Conservation (phyloP, 2,888 invertebrate species). For the Xanthostigma xanthostigma region DNA sequence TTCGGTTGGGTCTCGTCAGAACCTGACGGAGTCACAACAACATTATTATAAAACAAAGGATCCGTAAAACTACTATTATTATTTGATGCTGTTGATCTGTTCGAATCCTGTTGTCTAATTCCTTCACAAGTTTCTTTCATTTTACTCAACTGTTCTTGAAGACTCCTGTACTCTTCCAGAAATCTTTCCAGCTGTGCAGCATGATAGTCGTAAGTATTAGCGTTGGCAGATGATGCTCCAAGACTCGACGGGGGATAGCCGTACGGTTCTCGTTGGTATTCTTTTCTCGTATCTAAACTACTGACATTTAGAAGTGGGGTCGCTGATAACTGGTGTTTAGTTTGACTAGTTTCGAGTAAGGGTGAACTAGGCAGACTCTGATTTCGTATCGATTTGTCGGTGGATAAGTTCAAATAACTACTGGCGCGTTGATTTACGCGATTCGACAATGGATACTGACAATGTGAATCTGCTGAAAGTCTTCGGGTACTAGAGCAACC, state of each 20-base stretch:
- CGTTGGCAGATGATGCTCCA: conserved; percentile 30
- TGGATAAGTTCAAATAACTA: conserved; percentile 53
- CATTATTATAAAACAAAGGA: conserved; percentile 28
- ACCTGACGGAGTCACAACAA: conserved; percentile 18
- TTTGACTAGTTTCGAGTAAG: conserved; percentile 24
- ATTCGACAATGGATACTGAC: conserved; percentile 19
- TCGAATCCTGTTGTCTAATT: conserved; percentile 32
- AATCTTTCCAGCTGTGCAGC: conserved; percentile 67
- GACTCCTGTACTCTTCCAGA: conserved; percentile 60
- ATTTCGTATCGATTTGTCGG: conserved; percentile 30
- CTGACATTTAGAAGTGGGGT: conserved; percentile 47
- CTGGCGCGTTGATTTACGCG: conserved; percentile 41
- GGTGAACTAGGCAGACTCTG: conserved; percentile 54
- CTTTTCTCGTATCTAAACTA: conserved; percentile 28
- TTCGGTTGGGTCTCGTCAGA: conserved; percentile 35
- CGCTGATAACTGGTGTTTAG: conserved; percentile 25
- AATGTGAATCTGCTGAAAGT: conserved; percentile 31
- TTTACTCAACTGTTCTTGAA: conserved; percentile 62
- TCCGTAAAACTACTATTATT: conserved; percentile 22
- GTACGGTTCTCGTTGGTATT: conserved; percentile 18
- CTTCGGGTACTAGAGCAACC: conserved; percentile 29
- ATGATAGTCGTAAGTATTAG: conserved; percentile 56
- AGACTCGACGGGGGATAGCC: conserved; percentile 24
- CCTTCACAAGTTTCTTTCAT: conserved; percentile 69
- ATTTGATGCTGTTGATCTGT: not conserved